These are phyloP conservation scores for Palaemon carinicauda DNA, from an alignment of 1,140 invertebrate species.

Conservation along the genomic window DNA sequence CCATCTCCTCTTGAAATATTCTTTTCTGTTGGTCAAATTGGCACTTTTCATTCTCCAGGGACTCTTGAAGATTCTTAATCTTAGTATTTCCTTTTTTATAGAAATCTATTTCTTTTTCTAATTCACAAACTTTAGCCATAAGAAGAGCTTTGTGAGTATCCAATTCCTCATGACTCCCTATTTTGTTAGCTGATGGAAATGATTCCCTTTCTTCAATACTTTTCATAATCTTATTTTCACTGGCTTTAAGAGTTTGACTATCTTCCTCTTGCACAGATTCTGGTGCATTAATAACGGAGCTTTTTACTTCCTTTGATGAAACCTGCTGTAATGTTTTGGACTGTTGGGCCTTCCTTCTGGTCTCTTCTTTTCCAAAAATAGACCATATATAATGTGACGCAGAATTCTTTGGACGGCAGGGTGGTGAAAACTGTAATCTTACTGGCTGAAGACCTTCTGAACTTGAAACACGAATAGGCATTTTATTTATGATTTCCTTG, in stretches of 20 bases:
- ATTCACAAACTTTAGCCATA: constrained; percentile 48
- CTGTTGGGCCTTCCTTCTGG: background rate
- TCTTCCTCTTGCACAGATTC: too few species aligned
- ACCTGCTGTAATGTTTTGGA: background rate
- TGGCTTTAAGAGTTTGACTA: too few species aligned
- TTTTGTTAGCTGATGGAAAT: background rate
- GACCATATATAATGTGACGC: constrained; percentile 49
- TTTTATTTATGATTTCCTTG: background rate
- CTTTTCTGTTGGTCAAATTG: constrained; percentile 42
- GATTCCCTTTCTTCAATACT: background rate
- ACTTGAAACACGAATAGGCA: background rate
- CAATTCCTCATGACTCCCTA: background rate
- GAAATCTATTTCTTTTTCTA: constrained; percentile 57
- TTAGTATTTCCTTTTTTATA: constrained; percentile 49
- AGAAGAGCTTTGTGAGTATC: constrained; percentile 53
- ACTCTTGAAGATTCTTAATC: constrained; percentile 16
- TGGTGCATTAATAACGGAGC: too few species aligned
- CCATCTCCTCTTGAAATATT: constrained; percentile 41
- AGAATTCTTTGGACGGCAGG: background rate
- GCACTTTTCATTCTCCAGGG: constrained; percentile 10
- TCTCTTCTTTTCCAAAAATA: constrained; percentile 46
- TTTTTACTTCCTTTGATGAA: too few species aligned
- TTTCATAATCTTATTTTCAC: background rate
- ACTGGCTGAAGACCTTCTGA: background rate
- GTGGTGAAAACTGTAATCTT: constrained; percentile 45